Base-by-base conservation (phyloP, 2,888 invertebrate genomes). In the Hirtodrosophila cameraria region DNA sequence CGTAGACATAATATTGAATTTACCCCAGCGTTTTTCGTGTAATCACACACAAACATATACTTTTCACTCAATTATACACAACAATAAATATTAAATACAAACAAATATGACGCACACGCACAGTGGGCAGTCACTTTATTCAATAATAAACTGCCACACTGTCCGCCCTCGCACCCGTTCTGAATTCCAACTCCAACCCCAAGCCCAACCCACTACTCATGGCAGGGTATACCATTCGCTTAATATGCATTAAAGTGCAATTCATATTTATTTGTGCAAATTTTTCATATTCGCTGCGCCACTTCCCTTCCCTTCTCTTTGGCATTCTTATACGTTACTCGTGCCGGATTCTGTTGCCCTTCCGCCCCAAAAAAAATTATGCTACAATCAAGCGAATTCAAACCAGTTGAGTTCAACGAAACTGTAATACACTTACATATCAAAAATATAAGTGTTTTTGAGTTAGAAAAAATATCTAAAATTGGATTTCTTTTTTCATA, bases 191-290 rank as follows among this genome's bases (percentile, higher is more conserved):
- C n/a, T n/a, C n/a, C n/a, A n/a, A n/a, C n/a, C n/a, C n/a, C n/a
- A n/a, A n/a, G n/a, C n/a, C n/a, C n/a, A n/a, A 4, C 15, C 11
- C 13, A 25, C 39, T 39, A 15, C 31, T 20, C 53, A 16, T 23
- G 38, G 46, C 43, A 49, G 28, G 59, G 43, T 28, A 36, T 54
- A 35, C 41, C 38, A 39, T 69, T 57, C 70, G 64, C 77, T 79
- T 85, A 80, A 82, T 82, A 73, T 85, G 75, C 83, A 85, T 82
- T 85, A 79, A 82, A 82, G 80, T 82, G 82, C 82, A 85, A 82
- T 85, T 85, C 82, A 82, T 82, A 82, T 82, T 85, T 82, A 82
- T 82, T 85, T 82, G 83, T 82, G 83, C 80, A 82, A 79, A 85
- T 85, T 85, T 84, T 84, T 73, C 75, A 58, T 73, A 78, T 75